phyloP scores from a whole-genome alignment of 2,888 invertebrate species.

The Muscina levida region DNA sequence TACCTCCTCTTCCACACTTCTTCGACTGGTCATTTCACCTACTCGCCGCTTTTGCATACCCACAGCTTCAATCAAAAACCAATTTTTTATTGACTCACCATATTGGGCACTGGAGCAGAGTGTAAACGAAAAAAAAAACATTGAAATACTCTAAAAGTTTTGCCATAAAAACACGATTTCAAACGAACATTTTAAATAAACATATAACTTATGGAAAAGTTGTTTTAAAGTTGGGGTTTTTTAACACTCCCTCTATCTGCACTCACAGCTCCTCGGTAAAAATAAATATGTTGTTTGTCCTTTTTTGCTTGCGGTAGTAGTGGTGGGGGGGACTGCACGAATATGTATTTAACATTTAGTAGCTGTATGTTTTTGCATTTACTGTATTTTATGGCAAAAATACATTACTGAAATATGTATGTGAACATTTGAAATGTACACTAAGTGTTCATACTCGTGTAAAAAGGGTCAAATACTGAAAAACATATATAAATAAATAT shows the following conservation, averaged over 20 bases:
- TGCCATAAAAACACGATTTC: constrained; percentile 12
- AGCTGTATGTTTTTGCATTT: not conserved
- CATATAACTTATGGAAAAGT: constrained; percentile 26
- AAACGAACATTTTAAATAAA: constrained; percentile 26
- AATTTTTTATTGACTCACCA: constrained; percentile 15
- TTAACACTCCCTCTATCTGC: too few species aligned
- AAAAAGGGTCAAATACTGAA: too few species aligned
- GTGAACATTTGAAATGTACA: too few species aligned
- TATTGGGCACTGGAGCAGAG: too few species aligned
- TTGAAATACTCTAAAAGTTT: constrained; percentile 14
- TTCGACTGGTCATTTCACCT: not conserved
- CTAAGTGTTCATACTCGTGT: too few species aligned
- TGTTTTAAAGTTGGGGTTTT: not conserved
- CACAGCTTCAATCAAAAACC: constrained; percentile 24
- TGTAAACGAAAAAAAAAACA: not conserved
- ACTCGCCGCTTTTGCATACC: too few species aligned
- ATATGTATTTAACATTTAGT: too few species aligned
- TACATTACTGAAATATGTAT: not conserved
- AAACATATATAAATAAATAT: too few species aligned
- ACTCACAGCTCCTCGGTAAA: too few species aligned
- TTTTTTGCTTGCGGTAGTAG: too few species aligned
- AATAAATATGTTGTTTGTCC: too few species aligned
- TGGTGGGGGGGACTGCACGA: not conserved
- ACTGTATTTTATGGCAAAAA: constrained; percentile 7
- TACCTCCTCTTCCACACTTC: not conserved